Percentiles rank a stretch among this genome's conserved stretches.
Conservation (phyloP, 2,113 vertebrate genomes). For the Trogon melanurus region DNA sequence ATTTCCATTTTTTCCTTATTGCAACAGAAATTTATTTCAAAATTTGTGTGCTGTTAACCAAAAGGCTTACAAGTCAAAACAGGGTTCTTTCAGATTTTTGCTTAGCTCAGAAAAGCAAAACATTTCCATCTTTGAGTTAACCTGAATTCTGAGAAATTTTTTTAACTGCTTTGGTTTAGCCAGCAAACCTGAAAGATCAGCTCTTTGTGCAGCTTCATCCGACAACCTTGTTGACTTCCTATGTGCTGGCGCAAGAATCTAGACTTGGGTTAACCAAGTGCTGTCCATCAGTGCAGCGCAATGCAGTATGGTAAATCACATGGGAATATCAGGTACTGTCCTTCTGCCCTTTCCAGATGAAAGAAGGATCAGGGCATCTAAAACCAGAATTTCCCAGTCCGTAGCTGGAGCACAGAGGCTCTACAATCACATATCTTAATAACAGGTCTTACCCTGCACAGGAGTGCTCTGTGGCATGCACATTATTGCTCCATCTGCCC, state of each 20-base stretch:
- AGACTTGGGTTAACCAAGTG: not conserved
- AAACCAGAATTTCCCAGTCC: constrained; percentile 8
- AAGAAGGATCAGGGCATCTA: not conserved
- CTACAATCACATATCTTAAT: not conserved
- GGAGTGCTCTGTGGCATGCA: constrained; percentile 10
- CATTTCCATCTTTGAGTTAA: constrained; percentile 21
- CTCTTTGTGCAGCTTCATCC: not conserved
- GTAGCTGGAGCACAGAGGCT: not conserved
- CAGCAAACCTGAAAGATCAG: not conserved
- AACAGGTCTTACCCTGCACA: constrained; percentile 29
- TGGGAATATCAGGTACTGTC: not conserved
- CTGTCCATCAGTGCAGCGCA: not conserved
- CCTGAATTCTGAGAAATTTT: not conserved
- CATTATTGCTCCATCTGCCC: constrained; percentile 49
- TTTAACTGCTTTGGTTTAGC: not conserved
- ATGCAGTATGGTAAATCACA: not conserved
- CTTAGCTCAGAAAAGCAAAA: not conserved
- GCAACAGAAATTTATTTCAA: constrained; percentile 36
- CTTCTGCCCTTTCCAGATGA: not conserved
- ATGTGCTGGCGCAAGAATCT: not conserved
- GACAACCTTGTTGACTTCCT: not conserved
- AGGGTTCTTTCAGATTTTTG: not conserved
- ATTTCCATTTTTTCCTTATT: constrained; percentile 5
- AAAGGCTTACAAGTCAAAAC: not conserved
- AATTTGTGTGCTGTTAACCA: not conserved